Conservation (phyloP, 2,113 vertebrate genomes). For the Scatophagus argus region DNA sequence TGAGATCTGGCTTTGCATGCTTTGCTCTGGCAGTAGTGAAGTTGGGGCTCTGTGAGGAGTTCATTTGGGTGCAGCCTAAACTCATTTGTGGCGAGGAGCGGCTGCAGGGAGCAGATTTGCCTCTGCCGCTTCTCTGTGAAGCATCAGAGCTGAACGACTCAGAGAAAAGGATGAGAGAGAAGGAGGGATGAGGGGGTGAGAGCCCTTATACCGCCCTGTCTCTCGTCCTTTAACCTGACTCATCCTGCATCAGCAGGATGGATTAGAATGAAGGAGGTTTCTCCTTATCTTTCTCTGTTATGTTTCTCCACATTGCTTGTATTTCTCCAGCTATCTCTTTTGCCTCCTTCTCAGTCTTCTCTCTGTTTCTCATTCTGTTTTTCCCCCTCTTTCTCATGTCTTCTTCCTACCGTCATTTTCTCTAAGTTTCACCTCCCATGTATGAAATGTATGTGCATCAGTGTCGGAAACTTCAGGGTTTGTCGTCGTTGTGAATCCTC, state of each 20-base stretch:
- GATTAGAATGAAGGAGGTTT: too few species aligned
- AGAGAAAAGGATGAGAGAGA: conserved; percentile 57
- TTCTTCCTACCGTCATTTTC: neutral
- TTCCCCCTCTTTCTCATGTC: neutral
- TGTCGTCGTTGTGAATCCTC: conserved; percentile 46
- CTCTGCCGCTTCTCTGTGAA: conserved; percentile 64
- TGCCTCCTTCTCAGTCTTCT: neutral
- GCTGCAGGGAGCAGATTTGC: conserved; percentile 79
- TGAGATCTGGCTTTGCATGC: conserved; percentile 69
- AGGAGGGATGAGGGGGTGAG: conserved; percentile 36
- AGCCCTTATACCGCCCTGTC: conserved; percentile 27
- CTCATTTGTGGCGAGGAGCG: conserved; percentile 73
- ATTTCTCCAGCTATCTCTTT: neutral
- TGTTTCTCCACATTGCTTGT: neutral
- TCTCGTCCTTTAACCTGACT: conserved; percentile 26
- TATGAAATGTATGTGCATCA: conserved; percentile 34
- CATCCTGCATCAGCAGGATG: conserved; percentile 19
- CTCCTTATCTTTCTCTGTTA: neutral
- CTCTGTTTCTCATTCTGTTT: neutral
- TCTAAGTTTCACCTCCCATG: neutral
- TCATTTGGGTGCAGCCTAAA: conserved; percentile 75
- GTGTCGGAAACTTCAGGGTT: conserved; percentile 33
- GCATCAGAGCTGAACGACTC: conserved; percentile 75
- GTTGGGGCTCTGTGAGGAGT: conserved; percentile 65
- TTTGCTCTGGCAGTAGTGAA: conserved; percentile 59